Base-by-base conservation (phyloP, 2,888 invertebrate species). In the Noctua janthe region DNA sequence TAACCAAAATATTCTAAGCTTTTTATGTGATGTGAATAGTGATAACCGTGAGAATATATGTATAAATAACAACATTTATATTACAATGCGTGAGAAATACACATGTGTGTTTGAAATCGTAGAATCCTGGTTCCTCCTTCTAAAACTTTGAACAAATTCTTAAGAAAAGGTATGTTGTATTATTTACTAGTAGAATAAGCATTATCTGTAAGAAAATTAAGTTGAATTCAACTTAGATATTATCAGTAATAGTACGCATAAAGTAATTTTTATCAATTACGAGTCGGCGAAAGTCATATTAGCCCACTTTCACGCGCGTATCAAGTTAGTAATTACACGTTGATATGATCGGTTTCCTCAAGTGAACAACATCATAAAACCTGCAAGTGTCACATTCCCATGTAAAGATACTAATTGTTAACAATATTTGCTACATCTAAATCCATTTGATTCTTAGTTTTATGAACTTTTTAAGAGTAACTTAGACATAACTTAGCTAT, bases 1-100 rank as follows among this genome's bases (percentile, higher is more conserved):
- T 97, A 95, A 94, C 96, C 96, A 96, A 96, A 97, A 96, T 96
- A 96, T 87, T 93, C 94, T 95, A 92, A 95, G 94, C 94, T 95
- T 96, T 95, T 94, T 94, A 92, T 94, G 94, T 94, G 94, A 94
- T 95, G 91, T 94, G 94, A 94, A 94, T 95, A 93, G 92, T 94
- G 91, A 94, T 94, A 94, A 88, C 91, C 92, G 94, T 95, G 94
- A 82, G 94, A 95, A 93, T 90, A 91, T 89, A 91, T 91, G 90
- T 88, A 87, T 88, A 91, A 91, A 91, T 92, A 90, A 91, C 89
- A 91, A 91, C 83, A 90, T 91, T 93, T 93, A 91, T 87, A 94
- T 92, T 93, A 93, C 92, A 94, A 93, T 94, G 91, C 90, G 91
- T 93, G 91, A 91, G 92, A 92, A 92, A 91, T 91, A 91, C 86